A percentile compares a stretch with the other conserved stretches of the same genome.
These are phyloP conservation scores for Piscicola geometra DNA, from an alignment of 2,888 invertebrate species.

Conservation along the genomic window DNA sequence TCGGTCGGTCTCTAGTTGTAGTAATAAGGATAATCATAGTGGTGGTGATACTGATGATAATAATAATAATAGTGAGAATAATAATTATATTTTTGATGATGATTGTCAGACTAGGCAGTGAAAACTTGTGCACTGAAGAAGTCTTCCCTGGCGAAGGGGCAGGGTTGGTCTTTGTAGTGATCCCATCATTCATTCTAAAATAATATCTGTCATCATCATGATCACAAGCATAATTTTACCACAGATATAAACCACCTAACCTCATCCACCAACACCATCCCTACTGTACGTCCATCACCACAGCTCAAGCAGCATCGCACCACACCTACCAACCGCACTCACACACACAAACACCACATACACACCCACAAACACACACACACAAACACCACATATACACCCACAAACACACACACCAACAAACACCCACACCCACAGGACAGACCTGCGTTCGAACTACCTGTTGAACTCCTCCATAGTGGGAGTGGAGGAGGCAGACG, in stretches of 20 bases:
- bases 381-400: slow-evolving; percentile 71
- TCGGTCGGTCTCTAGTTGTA: too few relatives aligned
- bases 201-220: too few relatives aligned
- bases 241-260: too few relatives aligned
- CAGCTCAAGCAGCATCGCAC: too few relatives aligned
- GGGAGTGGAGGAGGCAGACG: slow-evolving; percentile 86
- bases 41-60: too few relatives aligned
- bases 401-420: slow-evolving; percentile 56
- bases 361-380: neutral
- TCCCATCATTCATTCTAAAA: too few relatives aligned
- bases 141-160: slow-evolving; percentile 67
- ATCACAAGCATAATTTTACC: too few relatives aligned
- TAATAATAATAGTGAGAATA: too few relatives aligned
- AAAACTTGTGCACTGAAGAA: slow-evolving; percentile 82
- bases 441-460: slow-evolving; percentile 84
- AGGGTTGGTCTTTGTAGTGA: slow-evolving; percentile 48
- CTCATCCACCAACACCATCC: too few relatives aligned
- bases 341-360: too few relatives aligned
- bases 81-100: slow-evolving; percentile 91
- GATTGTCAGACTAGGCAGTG: slow-evolving; percentile 79
- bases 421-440: slow-evolving; percentile 57
- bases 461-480: slow-evolving; percentile 83
- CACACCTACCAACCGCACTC: neutral
- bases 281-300: too few relatives aligned
- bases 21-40: too few relatives aligned